These are phyloP conservation scores for Triplophysa siluroides DNA, from an alignment of 2,113 vertebrate genomes.

Conservation along the genomic window DNA sequence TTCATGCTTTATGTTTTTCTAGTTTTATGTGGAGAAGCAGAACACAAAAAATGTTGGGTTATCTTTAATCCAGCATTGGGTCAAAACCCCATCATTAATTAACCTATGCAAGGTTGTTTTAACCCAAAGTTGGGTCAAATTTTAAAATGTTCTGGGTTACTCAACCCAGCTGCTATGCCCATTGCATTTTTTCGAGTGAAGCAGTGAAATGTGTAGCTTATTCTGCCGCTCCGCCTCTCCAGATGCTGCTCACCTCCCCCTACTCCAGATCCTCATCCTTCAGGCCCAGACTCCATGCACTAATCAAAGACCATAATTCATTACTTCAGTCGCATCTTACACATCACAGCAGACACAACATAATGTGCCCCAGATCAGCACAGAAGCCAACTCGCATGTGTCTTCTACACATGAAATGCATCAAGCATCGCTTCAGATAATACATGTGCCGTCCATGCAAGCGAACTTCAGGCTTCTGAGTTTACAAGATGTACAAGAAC, in stretches of 20 bases:
- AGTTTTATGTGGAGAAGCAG: neutral
- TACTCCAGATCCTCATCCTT: conserved; percentile 5
- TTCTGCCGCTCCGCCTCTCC: conserved; percentile 2
- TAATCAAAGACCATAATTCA: neutral
- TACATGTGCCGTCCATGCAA: neutral
- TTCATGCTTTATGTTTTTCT: neutral
- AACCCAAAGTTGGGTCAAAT: no score
- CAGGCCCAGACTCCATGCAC: neutral
- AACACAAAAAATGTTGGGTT: neutral
- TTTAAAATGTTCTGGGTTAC: no score
- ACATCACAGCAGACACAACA: neutral
- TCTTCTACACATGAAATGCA: neutral
- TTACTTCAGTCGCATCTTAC: neutral
- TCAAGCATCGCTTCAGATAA: neutral
- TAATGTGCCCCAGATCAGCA: neutral
- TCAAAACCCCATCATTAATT: no score
- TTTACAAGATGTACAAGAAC: neutral
- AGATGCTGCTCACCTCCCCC: conserved; percentile 25
- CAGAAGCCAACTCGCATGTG: neutral
- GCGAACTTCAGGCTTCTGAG: neutral
- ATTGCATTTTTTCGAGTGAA: no score
- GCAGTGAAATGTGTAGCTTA: conserved; percentile 14
- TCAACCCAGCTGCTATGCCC: no score
- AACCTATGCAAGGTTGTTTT: no score
- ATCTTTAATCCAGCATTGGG: no score